A percentile compares a stretch with the other conserved stretches of the same genome.
These are phyloP conservation scores for cat (Felis catus) DNA, from an alignment of 2,113 vertebrate species.

Conservation along the genomic window DNA sequence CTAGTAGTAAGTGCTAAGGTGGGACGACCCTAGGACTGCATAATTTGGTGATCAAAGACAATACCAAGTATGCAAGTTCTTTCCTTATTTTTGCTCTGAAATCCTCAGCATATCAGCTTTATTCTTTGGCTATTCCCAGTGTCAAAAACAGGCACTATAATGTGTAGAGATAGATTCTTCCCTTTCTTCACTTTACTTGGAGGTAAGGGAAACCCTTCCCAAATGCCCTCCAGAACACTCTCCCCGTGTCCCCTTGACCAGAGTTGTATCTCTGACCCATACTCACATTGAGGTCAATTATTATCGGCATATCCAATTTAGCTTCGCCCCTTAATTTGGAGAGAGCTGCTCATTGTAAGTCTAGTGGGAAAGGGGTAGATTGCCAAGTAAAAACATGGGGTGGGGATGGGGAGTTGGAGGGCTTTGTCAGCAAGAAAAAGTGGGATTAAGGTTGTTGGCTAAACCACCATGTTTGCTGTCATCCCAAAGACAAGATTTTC, in stretches of 20 bases:
- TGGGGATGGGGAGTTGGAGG: too few species aligned
- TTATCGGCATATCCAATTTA: background rate
- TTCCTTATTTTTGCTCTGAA: background rate
- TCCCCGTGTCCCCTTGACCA: background rate
- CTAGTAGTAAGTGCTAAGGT: background rate
- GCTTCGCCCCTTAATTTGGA: background rate
- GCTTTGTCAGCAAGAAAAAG: background rate
- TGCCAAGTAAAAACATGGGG: background rate
- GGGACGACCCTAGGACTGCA: background rate
- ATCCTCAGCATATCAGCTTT: background rate
- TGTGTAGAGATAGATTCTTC: background rate
- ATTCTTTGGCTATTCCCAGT: background rate
- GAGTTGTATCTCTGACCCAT: background rate
- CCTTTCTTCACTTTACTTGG: background rate
- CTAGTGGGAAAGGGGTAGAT: background rate
- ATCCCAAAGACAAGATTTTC: background rate
- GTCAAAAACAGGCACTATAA: background rate
- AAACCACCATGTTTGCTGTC: background rate
- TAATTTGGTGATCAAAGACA: background rate
- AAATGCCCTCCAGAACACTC: background rate
- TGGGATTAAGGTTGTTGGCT: background rate
- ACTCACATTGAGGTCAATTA: background rate
- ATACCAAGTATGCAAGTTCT: accelerated
- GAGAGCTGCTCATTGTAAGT: background rate
- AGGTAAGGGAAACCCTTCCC: background rate